Base-by-base conservation (phyloP, 1,140 invertebrate species). In the Andricus grossulariae region DNA sequence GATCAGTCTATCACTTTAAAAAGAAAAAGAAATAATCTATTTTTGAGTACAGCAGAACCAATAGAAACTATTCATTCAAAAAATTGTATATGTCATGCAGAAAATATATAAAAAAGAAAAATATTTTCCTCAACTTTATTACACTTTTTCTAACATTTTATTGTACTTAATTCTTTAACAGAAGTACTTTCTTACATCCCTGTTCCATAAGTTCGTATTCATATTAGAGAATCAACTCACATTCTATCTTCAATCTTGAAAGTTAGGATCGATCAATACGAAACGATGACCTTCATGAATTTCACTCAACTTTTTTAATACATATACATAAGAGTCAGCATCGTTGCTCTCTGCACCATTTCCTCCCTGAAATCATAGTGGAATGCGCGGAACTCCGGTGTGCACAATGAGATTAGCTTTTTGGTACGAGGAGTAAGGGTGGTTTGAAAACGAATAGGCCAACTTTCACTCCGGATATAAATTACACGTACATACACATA, bases 401-500 rank as follows among this genome's bases (percentile, higher is more conserved):
- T 32, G 60, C 60, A 66, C 60, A 66, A 66, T 66, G 60, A 66
- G 60, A 32, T 66, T 66, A 66, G 60, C 60, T 66, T 66, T 66
- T 66, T 66, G 60, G 60, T 39, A n/a, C 25, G 60, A 66, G 60
- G 25, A 32, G 13, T 10, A 16, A 66, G 60, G 39, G 25, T 45
- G 25, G 32, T 66, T 66, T 39, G 60, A 66, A 66, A 66, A 39
- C 60, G 60, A 66, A 66, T 66, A 66, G 60, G 60, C 60, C 25
- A 66, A 66, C 60, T 66, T 66, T 66, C 25, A 13, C 10, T 45
- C n/a, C 60, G 60, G 60, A 66, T 66, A 66, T 66, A 66, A 66
- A 25, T 66, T 66, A 66, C 60, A 66, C 21, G 6, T n/a, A 6
- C 13, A 16, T 45, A 66, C 32, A 66, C 18, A 55, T 54, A 66